Conservation (phyloP, 2,888 invertebrate species). For the Eilema depressum region DNA sequence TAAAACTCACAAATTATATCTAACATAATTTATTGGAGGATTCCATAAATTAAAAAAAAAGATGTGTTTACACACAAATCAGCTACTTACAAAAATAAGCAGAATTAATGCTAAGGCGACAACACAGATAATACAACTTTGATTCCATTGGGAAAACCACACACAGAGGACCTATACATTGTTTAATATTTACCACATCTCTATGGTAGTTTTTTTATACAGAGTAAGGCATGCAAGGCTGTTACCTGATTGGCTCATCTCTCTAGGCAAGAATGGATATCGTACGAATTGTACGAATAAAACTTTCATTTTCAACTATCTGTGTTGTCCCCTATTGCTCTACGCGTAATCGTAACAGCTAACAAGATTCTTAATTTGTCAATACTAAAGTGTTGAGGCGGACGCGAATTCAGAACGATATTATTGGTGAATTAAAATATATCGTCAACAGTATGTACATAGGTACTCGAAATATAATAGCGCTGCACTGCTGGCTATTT, state of each 20-base stretch:
- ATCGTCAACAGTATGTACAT: not conserved
- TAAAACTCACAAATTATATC: conserved; percentile 42
- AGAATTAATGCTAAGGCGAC: conserved; percentile 19
- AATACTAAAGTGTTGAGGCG: conserved; percentile 19
- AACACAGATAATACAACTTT: conserved; percentile 32
- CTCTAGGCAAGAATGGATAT: not conserved
- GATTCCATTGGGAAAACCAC: not conserved
- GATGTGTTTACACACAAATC: conserved; percentile 54
- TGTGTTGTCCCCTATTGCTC: conserved; percentile 31
- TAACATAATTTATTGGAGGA: conserved; percentile 78
- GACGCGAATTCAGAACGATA: conserved; percentile 41
- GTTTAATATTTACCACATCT: not conserved
- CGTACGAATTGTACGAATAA: not conserved
- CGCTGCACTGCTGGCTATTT: not conserved
- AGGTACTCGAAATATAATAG: too few relatives aligned
- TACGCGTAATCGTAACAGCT: conserved; percentile 40
- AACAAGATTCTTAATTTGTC: conserved; percentile 44
- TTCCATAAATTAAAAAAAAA: conserved; percentile 69
- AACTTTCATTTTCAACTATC: conserved; percentile 12
- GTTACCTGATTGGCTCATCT: not conserved
- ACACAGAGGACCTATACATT: not conserved
- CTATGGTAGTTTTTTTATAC: not conserved
- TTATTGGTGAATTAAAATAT: not conserved
- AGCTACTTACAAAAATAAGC: conserved; percentile 70
- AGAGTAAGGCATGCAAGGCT: not conserved